phyloP scores from a whole-genome alignment of 1,140 invertebrate species.

The Nixonia krombeini region DNA sequence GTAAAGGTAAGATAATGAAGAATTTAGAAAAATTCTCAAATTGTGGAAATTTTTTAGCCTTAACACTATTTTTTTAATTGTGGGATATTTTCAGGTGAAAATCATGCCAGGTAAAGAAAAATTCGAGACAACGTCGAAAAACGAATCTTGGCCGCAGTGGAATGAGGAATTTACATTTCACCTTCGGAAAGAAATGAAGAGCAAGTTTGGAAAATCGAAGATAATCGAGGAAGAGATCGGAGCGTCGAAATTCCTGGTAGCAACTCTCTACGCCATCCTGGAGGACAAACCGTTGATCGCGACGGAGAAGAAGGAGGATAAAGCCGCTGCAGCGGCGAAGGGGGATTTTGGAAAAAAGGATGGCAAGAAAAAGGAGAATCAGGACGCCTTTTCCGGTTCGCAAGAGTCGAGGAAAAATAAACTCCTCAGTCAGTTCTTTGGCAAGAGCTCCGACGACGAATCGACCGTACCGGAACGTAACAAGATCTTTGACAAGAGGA shows the following conservation, averaged over 20 bases:
- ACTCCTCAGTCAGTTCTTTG: constrained; percentile 61
- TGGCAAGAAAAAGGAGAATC: constrained; percentile 57
- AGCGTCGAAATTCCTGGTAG: constrained; percentile 79
- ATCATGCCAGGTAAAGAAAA: constrained; percentile 81
- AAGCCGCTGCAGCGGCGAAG: constrained; percentile 49
- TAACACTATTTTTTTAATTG: too few relatives aligned
- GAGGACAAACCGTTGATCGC: constrained; percentile 74
- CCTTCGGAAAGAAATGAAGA: constrained; percentile 72
- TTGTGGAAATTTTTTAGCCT: too few relatives aligned
- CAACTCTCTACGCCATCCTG: constrained; percentile 81
- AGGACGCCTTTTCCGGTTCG: constrained; percentile 19
- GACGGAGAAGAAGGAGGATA: constrained; percentile 68
- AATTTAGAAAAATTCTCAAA: too few relatives aligned
- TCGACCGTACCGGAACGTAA: constrained; percentile 54
- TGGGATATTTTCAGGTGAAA: too few relatives aligned
- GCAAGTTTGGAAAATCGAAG: constrained; percentile 66
- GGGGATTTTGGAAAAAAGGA: constrained; percentile 60
- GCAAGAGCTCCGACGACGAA: constrained; percentile 57
- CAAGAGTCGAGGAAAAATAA: constrained; percentile 60
- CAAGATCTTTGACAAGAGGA: constrained; percentile 75
- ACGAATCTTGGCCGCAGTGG: constrained; percentile 83
- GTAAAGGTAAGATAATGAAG: constrained; percentile 78
- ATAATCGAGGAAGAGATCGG: constrained; percentile 73
- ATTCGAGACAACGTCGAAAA: constrained; percentile 80
- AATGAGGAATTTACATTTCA: constrained; percentile 83